Evolutionary conservation across 2,113 vertebrate genomes (phyloP).

Genomic region (Pygoscelis antarcticus): DNA sequence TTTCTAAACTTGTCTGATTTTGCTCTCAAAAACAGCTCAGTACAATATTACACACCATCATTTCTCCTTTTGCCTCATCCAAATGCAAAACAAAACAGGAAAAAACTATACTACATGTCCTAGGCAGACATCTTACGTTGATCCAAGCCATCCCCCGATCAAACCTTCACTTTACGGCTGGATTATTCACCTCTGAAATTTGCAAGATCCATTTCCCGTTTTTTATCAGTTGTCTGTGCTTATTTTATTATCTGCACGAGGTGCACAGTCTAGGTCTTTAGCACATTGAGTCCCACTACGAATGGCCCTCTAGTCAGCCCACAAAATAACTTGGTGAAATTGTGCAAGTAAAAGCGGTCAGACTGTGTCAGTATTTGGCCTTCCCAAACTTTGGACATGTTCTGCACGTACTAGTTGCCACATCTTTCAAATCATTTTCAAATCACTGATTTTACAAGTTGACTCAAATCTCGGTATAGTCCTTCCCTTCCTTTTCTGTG

Average conservation of each 20-base stretch:
- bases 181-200: background rate
- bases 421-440: background rate
- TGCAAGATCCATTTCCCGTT: background rate
- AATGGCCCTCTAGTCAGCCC: background rate
- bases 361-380: background rate
- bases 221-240: background rate
- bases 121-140: background rate
- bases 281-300: background rate
- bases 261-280: background rate
- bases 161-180: background rate
- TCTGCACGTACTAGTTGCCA: background rate
- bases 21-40: accelerated
- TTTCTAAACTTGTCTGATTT: background rate
- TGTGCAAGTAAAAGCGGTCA: background rate
- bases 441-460: background rate
- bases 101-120: background rate
- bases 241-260: background rate
- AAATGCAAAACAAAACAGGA: background rate
- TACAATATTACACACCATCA: background rate
- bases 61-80: background rate
- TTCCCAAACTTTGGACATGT: background rate
- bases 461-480: background rate
- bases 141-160: background rate
- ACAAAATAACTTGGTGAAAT: background rate
- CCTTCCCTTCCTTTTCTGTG: background rate